phyloP scores from a whole-genome alignment of 1,140 invertebrate genomes.

The Antheraea pernyi region DNA sequence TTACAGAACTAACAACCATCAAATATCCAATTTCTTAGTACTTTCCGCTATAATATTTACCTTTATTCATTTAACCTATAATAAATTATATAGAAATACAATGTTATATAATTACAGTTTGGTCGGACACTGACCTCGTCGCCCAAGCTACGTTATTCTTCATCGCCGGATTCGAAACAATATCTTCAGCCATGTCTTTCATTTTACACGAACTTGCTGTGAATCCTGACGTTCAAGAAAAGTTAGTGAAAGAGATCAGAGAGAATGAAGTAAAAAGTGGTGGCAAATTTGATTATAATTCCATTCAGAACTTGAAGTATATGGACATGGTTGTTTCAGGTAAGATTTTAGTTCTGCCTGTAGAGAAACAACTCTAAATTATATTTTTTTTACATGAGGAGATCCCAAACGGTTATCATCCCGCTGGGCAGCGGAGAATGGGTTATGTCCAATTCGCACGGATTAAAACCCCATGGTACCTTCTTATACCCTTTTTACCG shows the following conservation, averaged over 20 bases:
- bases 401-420: too few relatives aligned
- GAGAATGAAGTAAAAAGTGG: slow-evolving; percentile 51
- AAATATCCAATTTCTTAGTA: too few relatives aligned
- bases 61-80: too few relatives aligned
- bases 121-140: slow-evolving; percentile 78
- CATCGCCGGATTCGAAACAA: slow-evolving; percentile 83
- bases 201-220: slow-evolving; percentile 58
- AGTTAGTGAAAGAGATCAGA: slow-evolving; percentile 79
- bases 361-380: too few relatives aligned
- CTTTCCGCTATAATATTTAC: too few relatives aligned
- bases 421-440: too few relatives aligned
- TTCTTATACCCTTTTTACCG: too few relatives aligned
- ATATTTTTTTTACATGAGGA: too few relatives aligned
- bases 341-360: slow-evolving; percentile 14
- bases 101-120: slow-evolving; percentile 35
- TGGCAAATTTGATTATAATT: slow-evolving; percentile 73
- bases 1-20: too few relatives aligned
- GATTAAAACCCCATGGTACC: too few relatives aligned
- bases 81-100: too few relatives aligned
- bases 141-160: slow-evolving; percentile 80
- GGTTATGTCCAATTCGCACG: too few relatives aligned
- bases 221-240: slow-evolving; percentile 81
- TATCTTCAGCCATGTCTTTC: slow-evolving; percentile 75
- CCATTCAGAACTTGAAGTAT: slow-evolving; percentile 81
- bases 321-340: slow-evolving; percentile 82